Base-by-base conservation (phyloP, 30 jellyfish, hydroid and myxozoan species). In the Catostylus mosaicus region DNA sequence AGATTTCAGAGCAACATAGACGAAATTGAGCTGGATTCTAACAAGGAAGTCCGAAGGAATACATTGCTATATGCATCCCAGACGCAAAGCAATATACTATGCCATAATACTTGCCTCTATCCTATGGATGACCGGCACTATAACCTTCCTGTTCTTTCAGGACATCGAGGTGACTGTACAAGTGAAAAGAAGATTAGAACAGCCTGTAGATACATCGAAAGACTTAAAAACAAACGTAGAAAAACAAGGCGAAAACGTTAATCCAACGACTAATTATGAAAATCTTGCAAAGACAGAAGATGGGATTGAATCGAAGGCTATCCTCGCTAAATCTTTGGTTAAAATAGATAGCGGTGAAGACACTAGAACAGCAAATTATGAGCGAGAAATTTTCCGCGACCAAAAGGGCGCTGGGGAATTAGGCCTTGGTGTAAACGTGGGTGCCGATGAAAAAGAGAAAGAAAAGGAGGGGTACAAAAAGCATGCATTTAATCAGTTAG, bases 131-230 rank as follows among this genome's bases (percentile, higher is more conserved):
- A 52, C 90, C 7, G 98, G 98, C 52, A 92, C 98, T 26, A 45
- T 92, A 1, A 80, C 94, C 3, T 92, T 92, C 86, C 68, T 92
- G 77, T 92, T 92, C 89, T 75, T 92, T 37, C 97, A 92, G 77
- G 98, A 92, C 75, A 92, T 92, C 73, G 98, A 92, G 83, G 98
- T 92, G 32, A 92, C 98, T 1, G 97, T 92, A 27, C 97, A 95
- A 63, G 98, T 92, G 30, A 92, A 92, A 60, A 43, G 98, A 27
- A 79, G 91, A 29, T 31, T 82, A n/a, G 85, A 54, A 22, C 89
- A 79, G 73, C 89, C 74, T 33, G 40, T 48, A 78, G 84, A 52
- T 16, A 36, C 66, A 24, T 47, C 72, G 31, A 43, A 33, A n/a
- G 38, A 59, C 38, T 71, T 47, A 46, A 12, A 34, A 73, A n/a